Conservation (phyloP, 2,888 invertebrate genomes). For the Caenorhabditis japonica region DNA sequence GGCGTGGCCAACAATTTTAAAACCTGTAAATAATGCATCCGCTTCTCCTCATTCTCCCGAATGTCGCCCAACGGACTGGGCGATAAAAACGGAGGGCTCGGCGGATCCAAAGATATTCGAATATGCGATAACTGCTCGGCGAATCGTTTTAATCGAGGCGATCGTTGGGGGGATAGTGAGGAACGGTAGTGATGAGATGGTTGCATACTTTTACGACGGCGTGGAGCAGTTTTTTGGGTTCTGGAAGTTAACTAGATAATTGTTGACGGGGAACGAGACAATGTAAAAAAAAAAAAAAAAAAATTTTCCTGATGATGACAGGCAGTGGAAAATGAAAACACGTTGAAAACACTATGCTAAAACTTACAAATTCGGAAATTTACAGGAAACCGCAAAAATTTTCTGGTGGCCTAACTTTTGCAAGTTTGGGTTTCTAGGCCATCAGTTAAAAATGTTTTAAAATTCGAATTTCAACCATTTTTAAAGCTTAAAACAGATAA, state of each 20-base stretch:
- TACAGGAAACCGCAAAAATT: too few species aligned
- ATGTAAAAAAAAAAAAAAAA: not conserved
- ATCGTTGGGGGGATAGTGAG: constrained; percentile 47
- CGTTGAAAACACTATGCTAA: too few species aligned
- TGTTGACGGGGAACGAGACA: not conserved
- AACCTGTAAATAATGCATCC: constrained; percentile 58
- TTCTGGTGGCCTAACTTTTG: too few species aligned
- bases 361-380: too few species aligned
- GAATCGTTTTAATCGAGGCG: constrained; percentile 68
- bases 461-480: too few species aligned
- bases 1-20: not conserved
- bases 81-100: constrained; percentile 64
- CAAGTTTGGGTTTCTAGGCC: too few species aligned
- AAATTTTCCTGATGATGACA: not conserved
- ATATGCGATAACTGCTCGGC: constrained; percentile 72
- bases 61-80: constrained; percentile 55
- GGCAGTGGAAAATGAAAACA: too few species aligned
- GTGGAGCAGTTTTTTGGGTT: constrained; percentile 2
- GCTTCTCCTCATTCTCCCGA: constrained; percentile 8
- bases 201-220: constrained; percentile 37
- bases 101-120: constrained; percentile 70
- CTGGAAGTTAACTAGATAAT: too few species aligned
- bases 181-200: constrained; percentile 34
- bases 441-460: too few species aligned
- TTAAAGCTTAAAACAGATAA: too few species aligned